A percentile compares a stretch with the other conserved stretches of the same genome.
Evolutionary conservation across 2,888 invertebrate genomes (phyloP).

Genomic region (Philhelius pedissequus): DNA sequence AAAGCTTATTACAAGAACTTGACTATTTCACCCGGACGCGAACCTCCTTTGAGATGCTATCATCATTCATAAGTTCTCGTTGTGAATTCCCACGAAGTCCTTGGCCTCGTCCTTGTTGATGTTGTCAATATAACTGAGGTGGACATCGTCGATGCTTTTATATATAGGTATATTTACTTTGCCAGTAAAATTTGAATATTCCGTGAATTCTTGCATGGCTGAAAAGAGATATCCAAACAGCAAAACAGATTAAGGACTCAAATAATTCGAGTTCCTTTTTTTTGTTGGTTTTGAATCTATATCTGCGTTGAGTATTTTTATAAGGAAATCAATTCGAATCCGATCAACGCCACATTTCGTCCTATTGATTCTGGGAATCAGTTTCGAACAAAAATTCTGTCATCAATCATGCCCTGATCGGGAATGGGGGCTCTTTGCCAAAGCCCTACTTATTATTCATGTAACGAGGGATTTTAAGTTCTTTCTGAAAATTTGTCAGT

Average conservation of each 20-base stretch:
- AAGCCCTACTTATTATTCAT: constrained; percentile 47
- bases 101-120: background rate
- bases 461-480: constrained; percentile 38
- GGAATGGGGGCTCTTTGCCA: background rate
- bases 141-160: background rate
- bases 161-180: background rate
- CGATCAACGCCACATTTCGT: constrained; percentile 6
- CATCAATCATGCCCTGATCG: constrained; percentile 26
- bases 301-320: too few species aligned
- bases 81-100: background rate
- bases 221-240: background rate
- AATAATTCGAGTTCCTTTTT: background rate
- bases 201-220: background rate
- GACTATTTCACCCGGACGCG: background rate
- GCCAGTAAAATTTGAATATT: constrained; percentile 13
- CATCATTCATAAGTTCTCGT: constrained; percentile 55
- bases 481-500: background rate
- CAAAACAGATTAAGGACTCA: background rate
- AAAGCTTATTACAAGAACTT: constrained; percentile 8
- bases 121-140: background rate
- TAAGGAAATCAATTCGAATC: constrained; percentile 42
- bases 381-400: background rate
- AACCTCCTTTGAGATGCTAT: constrained; percentile 39
- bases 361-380: constrained; percentile 14
- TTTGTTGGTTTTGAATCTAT: background rate